These are phyloP conservation scores for Siniperca chuatsi DNA, from an alignment of 2,113 vertebrate species.

Conservation along the genomic window DNA sequence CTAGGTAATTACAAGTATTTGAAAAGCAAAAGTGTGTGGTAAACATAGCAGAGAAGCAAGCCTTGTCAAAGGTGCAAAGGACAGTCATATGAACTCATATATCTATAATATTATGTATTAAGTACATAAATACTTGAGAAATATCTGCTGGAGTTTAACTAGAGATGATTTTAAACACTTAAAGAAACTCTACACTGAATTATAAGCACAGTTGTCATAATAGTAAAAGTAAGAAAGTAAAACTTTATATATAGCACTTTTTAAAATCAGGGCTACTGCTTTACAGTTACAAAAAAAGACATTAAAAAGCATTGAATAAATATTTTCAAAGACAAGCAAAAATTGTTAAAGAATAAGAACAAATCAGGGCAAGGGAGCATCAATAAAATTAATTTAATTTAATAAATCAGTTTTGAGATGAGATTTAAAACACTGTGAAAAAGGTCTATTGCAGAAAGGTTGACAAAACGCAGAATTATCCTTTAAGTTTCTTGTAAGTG, in stretches of 20 bases:
- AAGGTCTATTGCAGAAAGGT: not conserved
- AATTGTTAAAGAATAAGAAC: not conserved
- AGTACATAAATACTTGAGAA: not conserved
- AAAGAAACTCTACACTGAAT: not conserved
- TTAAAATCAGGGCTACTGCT: not conserved
- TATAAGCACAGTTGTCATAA: not conserved
- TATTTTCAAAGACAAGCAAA: not conserved
- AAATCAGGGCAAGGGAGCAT: not conserved
- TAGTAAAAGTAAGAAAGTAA: no score
- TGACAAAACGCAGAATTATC: not conserved
- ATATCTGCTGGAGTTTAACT: not conserved
- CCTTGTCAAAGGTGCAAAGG: no score
- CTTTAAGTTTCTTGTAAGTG: constrained; percentile 15
- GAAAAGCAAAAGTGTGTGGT: not conserved
- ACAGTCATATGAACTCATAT: not conserved
- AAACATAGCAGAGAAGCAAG: not conserved
- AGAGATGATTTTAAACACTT: not conserved
- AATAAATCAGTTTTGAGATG: not conserved
- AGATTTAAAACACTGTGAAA: not conserved
- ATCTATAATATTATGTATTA: not conserved
- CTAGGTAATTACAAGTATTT: not conserved
- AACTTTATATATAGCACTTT: no score
- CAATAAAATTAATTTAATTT: not conserved
- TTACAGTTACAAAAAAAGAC: not conserved
- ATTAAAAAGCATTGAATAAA: not conserved